These are phyloP conservation scores for Chaetodon auriga DNA, from an alignment of 2,113 vertebrate genomes.

Conservation along the genomic window DNA sequence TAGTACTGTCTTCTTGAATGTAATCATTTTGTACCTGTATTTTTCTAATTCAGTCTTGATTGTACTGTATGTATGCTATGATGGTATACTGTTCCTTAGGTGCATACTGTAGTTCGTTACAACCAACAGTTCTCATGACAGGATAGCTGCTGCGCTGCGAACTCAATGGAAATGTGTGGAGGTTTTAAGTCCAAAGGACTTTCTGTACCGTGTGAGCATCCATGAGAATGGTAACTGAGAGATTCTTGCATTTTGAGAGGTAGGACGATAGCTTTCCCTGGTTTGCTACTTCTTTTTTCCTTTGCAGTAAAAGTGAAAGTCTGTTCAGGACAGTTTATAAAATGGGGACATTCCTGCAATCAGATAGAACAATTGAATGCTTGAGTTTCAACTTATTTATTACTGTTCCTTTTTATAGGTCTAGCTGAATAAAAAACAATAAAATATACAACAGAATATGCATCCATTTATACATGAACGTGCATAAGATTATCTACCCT, in stretches of 20 bases:
- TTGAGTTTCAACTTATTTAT: conserved; percentile 82
- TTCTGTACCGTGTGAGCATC: conserved; percentile 53
- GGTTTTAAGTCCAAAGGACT: conserved; percentile 66
- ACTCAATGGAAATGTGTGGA: conserved; percentile 60
- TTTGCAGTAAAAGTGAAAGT: conserved; percentile 72
- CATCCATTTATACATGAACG: conserved; percentile 77
- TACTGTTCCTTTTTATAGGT: conserved; percentile 80
- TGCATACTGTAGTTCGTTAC: conserved; percentile 72
- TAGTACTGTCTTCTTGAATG: conserved; percentile 89
- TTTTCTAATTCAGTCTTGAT: conserved; percentile 89
- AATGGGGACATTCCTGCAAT: conserved; percentile 75
- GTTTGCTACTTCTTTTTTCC: conserved; percentile 55
- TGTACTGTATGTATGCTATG: conserved; percentile 83
- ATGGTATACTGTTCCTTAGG: conserved; percentile 81
- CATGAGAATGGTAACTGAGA: conserved; percentile 62
- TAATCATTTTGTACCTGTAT: conserved; percentile 91
- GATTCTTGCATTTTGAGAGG: conserved; percentile 65
- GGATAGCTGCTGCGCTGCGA: conserved; percentile 68
- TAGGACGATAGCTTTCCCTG: conserved; percentile 53
- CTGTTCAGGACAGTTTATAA: conserved; percentile 72
- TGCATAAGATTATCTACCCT: conserved; percentile 77
- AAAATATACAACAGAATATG: conserved; percentile 78
- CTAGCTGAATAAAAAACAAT: conserved; percentile 72
- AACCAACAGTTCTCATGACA: conserved; percentile 68
- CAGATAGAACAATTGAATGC: conserved; percentile 76